Conservation (phyloP, 2,797 vertebrate genomes). For the Argentina silus region DNA sequence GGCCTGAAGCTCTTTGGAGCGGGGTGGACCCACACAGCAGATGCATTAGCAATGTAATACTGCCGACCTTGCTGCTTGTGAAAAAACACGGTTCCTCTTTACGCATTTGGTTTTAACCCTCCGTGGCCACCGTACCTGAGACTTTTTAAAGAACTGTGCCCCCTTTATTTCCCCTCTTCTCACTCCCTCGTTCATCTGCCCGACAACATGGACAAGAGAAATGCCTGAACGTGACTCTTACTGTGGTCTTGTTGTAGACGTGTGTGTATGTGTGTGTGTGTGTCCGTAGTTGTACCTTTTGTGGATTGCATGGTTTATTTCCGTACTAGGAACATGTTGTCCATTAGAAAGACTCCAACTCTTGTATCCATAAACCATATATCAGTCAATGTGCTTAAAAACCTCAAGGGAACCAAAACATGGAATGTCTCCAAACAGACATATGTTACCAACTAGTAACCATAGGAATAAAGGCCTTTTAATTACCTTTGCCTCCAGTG, state of each 20-base stretch:
- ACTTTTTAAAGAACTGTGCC: conserved; percentile 61
- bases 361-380: conserved; percentile 60
- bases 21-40: conserved; percentile 54
- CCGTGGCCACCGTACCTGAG: conserved; percentile 53
- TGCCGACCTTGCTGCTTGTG: conserved; percentile 67
- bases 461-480: conserved; percentile 80
- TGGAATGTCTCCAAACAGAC: conserved; percentile 61
- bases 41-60: conserved; percentile 70
- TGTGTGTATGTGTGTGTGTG: conserved; percentile 43
- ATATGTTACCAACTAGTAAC: conserved; percentile 68
- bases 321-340: conserved; percentile 61
- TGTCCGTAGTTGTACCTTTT: conserved; percentile 74
- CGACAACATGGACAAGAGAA: conserved; percentile 47
- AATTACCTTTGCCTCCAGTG: conserved; percentile 64
- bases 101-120: conserved; percentile 32
- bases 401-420: conserved; percentile 62
- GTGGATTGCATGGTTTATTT: conserved; percentile 77
- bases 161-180: conserved; percentile 3
- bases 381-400: conserved; percentile 64
- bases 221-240: conserved; percentile 47
- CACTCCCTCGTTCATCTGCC: conserved; percentile 15
- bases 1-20: conserved; percentile 43
- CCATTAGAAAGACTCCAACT: conserved; percentile 54
- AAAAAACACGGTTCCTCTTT: conserved; percentile 53
- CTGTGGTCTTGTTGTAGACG: conserved; percentile 67